Percentiles rank a stretch among this genome's conserved stretches.
These are phyloP conservation scores for Eupeodes latifasciatus DNA, from an alignment of 2,888 invertebrate genomes.

Conservation along the genomic window DNA sequence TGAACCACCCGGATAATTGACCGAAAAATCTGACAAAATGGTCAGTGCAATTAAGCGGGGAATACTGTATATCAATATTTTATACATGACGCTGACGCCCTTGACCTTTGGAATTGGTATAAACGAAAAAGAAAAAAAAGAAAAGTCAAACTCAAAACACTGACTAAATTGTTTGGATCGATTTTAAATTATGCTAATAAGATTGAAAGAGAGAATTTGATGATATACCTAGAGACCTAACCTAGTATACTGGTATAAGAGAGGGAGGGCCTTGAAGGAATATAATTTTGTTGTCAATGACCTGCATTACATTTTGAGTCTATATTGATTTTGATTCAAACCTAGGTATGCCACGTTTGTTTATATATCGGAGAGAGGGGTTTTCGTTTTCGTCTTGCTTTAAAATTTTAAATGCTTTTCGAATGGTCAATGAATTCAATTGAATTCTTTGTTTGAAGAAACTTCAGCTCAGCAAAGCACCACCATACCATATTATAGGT, in stretches of 20 bases:
- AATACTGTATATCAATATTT: neutral
- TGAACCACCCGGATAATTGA: no score
- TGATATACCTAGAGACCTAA: neutral
- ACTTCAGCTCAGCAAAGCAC: neutral
- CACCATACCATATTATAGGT: neutral
- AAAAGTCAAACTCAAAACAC: constrained; percentile 19
- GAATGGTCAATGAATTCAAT: constrained; percentile 60
- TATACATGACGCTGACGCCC: constrained; percentile 14
- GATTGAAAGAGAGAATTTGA: neutral
- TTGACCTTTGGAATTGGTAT: constrained; percentile 32
- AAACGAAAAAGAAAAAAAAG: constrained; percentile 2
- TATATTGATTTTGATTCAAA: constrained; percentile 43
- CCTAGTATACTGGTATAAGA: no score
- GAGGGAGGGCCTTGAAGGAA: constrained; percentile 39
- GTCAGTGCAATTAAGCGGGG: no score
- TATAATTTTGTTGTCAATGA: constrained; percentile 73
- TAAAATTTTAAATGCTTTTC: constrained; percentile 1
- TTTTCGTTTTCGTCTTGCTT: constrained; percentile 29
- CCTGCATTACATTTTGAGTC: constrained; percentile 60
- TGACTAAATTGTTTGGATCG: constrained; percentile 40
- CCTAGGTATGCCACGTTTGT: constrained; percentile 51
- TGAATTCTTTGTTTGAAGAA: constrained; percentile 44
- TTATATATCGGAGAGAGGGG: constrained; percentile 12
- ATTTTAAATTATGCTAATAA: constrained; percentile 51
- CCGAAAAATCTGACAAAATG: no score